A percentile compares a stretch with the other conserved stretches of the same genome.
phyloP scores from a whole-genome alignment of 2,797 vertebrate genomes.

The Esox lucius region DNA sequence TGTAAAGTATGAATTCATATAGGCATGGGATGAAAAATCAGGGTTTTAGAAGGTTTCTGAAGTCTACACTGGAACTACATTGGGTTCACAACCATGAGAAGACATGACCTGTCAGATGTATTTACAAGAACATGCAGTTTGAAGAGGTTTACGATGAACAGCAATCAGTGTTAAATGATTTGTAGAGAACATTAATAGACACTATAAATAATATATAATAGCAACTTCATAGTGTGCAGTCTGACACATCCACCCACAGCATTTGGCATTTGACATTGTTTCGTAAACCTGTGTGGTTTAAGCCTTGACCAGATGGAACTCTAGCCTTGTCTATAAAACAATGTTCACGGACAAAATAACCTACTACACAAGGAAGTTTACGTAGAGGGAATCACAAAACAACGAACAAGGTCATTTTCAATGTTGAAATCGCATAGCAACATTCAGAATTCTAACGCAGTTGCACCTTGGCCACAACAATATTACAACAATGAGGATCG shows the following conservation, averaged over 20 bases:
- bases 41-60: conserved; percentile 45
- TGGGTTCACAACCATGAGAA: not conserved
- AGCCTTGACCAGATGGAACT: not conserved
- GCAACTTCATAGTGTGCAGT: not conserved
- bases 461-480: not conserved
- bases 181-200: not conserved
- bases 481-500: not conserved
- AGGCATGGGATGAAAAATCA: too few relatives aligned
- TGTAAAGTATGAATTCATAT: too few relatives aligned
- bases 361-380: not conserved
- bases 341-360: not conserved
- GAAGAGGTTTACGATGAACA: not conserved
- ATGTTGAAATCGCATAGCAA: not conserved
- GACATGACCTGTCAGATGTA: not conserved
- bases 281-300: not conserved
- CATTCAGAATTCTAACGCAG: not conserved
- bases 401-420: not conserved
- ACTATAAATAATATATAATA: not conserved
- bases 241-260: not conserved
- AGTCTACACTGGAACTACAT: not conserved
- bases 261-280: not conserved
- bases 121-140: not conserved
- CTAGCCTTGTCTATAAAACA: not conserved
- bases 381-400: not conserved
- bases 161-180: not conserved